Percentiles rank a stretch among this genome's conserved stretches.
These are phyloP conservation scores for Elachura formosa DNA, from an alignment of 2,113 vertebrate genomes.

Conservation along the genomic window DNA sequence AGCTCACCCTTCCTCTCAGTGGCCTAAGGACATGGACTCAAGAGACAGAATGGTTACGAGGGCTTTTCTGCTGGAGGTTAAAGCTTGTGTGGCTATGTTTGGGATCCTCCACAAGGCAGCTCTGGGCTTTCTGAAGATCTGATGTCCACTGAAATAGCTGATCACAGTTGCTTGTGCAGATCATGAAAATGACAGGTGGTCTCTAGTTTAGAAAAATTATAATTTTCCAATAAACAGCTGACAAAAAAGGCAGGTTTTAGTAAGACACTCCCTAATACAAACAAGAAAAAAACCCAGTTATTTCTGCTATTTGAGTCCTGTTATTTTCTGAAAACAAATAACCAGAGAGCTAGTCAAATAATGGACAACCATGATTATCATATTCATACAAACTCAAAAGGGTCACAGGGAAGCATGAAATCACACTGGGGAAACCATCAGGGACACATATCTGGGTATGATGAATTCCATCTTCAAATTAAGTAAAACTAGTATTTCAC, in stretches of 20 bases:
- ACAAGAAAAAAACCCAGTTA: background rate
- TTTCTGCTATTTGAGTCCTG: background rate
- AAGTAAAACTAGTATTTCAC: background rate
- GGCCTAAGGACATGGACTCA: background rate
- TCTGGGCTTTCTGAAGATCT: background rate
- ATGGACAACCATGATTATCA: background rate
- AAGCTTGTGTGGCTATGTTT: background rate
- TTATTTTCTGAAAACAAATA: background rate
- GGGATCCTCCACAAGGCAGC: background rate
- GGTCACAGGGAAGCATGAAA: background rate
- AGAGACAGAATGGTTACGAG: background rate
- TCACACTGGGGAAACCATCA: background rate
- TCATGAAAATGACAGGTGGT: background rate
- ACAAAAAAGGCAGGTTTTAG: background rate
- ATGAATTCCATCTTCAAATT: background rate
- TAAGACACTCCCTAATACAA: background rate
- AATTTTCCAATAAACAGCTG: background rate
- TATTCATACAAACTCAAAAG: background rate
- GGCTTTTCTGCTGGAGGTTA: background rate
- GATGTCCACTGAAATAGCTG: background rate
- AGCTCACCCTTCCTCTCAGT: background rate
- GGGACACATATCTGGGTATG: background rate
- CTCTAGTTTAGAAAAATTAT: background rate
- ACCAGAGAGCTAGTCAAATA: background rate
- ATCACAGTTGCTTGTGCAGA: background rate